phyloP scores from a whole-genome alignment of 2,888 invertebrate genomes.

The Nemotelus pantherinus region DNA sequence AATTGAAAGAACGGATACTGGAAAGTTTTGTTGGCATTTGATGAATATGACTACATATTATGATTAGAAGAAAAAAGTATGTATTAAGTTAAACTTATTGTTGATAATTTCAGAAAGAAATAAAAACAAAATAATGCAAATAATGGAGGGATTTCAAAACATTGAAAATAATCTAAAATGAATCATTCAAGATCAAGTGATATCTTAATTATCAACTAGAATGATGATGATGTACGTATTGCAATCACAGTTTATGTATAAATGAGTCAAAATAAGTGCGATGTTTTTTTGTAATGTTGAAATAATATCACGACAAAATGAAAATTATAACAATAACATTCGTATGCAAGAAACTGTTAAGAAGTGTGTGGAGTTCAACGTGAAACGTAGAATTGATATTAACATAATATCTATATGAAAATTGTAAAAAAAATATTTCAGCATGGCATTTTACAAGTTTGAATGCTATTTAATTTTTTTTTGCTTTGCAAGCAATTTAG shows the following conservation, averaged over 20 bases:
- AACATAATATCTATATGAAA: not conserved
- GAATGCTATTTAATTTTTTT: conserved; percentile 24
- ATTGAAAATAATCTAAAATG: conserved; percentile 5
- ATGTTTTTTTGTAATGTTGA: too few species aligned
- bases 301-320: too few species aligned
- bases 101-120: conserved; percentile 26
- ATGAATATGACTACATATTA: not conserved
- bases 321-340: conserved; percentile 14
- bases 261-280: not conserved
- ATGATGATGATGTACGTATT: too few species aligned
- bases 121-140: conserved; percentile 7
- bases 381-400: not conserved
- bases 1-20: too few species aligned
- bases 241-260: too few species aligned
- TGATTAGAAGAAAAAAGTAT: conserved; percentile 11
- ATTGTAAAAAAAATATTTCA: conserved; percentile 1
- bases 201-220: too few species aligned
- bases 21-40: conserved; percentile 24
- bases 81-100: conserved; percentile 42
- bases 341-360: conserved; percentile 10
- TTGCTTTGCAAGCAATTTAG: conserved; percentile 35
- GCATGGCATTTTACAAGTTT: not conserved
- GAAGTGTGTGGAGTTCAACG: not conserved
- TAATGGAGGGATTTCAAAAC: not conserved
- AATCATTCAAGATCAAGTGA: not conserved